Base-by-base conservation (phyloP, 2,888 invertebrate genomes). In the Rhabditoides inermis region DNA sequence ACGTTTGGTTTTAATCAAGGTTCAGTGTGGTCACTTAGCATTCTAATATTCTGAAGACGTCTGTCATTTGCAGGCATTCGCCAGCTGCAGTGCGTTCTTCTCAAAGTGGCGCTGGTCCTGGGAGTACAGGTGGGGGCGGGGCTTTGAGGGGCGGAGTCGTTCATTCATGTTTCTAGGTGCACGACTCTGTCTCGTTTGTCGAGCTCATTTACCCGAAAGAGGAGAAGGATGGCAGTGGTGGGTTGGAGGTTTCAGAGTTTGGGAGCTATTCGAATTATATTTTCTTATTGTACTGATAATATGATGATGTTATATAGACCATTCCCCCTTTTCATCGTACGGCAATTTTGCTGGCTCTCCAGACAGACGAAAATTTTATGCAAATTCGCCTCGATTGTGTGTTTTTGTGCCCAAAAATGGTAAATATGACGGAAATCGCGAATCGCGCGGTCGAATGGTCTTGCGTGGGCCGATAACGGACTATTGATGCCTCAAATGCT, bases 91-190 rank as follows among this genome's bases (percentile, higher is more conserved):
- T 91, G 90, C 77, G 90, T 95, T 72, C 81, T 98, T 53, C 82
- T 95, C 65, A 98, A 98, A 83, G 90, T 90, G 47, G 61, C 92
- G 7, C 81, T 98, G 25, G 82, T 95, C 42, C 81, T 95, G 36
- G 98, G 98, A 1, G 91, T 95, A 3, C 92, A 95, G 79, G 84
- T n/a, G n/a, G n/a, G n/a, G n/a, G n/a, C n/a, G n/a, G n/a, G n/a
- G n/a, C n/a, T n/a, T n/a, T n/a, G n/a, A n/a, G n/a, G n/a, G n/a
- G n/a, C n/a, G n/a, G n/a, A n/a, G n/a, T n/a, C n/a, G n/a, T n/a
- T n/a, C n/a, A n/a, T n/a, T n/a, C n/a, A n/a, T n/a, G n/a, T n/a
- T n/a, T n/a, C n/a, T n/a, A n/a, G n/a, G n/a, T 98, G 50, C 89
- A 92, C 77, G 90, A 91, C 73, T 88, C 87, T 71, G 86, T 94